Conservation (phyloP, 2,113 vertebrate species). For the Syngnathus scovelli region DNA sequence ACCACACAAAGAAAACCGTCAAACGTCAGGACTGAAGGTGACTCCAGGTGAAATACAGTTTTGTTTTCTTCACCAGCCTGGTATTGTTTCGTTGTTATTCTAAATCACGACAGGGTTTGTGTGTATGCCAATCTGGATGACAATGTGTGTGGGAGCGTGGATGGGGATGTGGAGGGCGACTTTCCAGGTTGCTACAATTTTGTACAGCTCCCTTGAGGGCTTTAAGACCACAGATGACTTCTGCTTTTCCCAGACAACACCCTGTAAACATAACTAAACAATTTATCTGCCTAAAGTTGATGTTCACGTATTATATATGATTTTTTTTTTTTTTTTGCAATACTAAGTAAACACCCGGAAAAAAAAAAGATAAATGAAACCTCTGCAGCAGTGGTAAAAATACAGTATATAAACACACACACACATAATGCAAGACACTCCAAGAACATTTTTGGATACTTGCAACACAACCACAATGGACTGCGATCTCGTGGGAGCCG, state of each 20-base stretch:
- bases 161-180: conserved; percentile 20
- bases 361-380: too few relatives aligned
- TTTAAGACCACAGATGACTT: conserved; percentile 42
- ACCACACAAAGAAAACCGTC: conserved; percentile 6
- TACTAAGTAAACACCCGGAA: background rate
- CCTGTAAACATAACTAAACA: conserved; percentile 40
- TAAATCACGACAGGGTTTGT: conserved; percentile 48
- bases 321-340: background rate
- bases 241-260: conserved; percentile 77
- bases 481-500: conserved; percentile 59
- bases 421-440: conserved; percentile 38
- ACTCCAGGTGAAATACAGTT: conserved; percentile 26
- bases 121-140: conserved; percentile 19
- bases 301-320: background rate
- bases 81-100: conserved; percentile 64
- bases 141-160: conserved; percentile 9
- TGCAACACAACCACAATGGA: conserved; percentile 63
- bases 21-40: conserved; percentile 24
- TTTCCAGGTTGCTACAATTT: conserved; percentile 52
- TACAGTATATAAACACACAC: conserved; percentile 13
- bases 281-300: background rate
- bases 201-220: conserved; percentile 56
- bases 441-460: conserved; percentile 60
- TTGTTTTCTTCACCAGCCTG: conserved; percentile 29
- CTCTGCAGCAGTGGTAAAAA: background rate